Percentiles rank a stretch among this genome's conserved stretches.
Evolutionary conservation across 2,888 invertebrate genomes (phyloP).

Genomic region (Cantharis rustica): DNA sequence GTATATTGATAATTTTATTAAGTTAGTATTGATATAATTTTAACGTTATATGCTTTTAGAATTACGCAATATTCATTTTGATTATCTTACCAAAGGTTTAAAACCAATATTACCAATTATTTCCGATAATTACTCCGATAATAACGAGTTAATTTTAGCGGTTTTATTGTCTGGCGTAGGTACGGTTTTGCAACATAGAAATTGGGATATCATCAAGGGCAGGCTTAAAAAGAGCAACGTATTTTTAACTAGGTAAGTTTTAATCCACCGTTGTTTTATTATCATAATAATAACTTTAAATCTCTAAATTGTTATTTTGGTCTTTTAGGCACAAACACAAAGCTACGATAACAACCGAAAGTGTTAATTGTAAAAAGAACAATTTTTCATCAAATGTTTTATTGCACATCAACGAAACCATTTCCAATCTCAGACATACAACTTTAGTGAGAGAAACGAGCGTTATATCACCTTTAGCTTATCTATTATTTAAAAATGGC

Average conservation of each 20-base stretch:
- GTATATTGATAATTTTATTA: constrained; percentile 52
- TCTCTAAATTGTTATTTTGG: not conserved
- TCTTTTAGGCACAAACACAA: constrained; percentile 59
- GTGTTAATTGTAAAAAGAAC: constrained; percentile 64
- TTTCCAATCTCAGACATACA: constrained; percentile 61
- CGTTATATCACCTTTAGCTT: constrained; percentile 63
- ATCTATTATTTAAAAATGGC: constrained; percentile 60
- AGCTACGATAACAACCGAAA: constrained; percentile 65
- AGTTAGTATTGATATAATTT: not conserved
- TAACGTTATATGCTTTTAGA: constrained; percentile 53
- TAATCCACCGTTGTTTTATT: not conserved
- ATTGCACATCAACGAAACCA: constrained; percentile 63
- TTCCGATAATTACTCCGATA: constrained; percentile 59
- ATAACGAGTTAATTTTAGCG: constrained; percentile 64
- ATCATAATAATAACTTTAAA: not conserved
- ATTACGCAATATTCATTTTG: constrained; percentile 60
- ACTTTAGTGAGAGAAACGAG: constrained; percentile 64
- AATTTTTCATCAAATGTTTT: constrained; percentile 57
- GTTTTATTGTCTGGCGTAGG: constrained; percentile 65
- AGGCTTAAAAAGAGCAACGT: constrained; percentile 56
- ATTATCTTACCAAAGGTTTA: constrained; percentile 59
- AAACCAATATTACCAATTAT: constrained; percentile 44
- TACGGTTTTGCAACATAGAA: constrained; percentile 58
- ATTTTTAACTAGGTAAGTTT: constrained; percentile 60
- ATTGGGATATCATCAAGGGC: constrained; percentile 61